phyloP scores from a whole-genome alignment of 64 coral and sea anemone species.

The Porites australiensis region DNA sequence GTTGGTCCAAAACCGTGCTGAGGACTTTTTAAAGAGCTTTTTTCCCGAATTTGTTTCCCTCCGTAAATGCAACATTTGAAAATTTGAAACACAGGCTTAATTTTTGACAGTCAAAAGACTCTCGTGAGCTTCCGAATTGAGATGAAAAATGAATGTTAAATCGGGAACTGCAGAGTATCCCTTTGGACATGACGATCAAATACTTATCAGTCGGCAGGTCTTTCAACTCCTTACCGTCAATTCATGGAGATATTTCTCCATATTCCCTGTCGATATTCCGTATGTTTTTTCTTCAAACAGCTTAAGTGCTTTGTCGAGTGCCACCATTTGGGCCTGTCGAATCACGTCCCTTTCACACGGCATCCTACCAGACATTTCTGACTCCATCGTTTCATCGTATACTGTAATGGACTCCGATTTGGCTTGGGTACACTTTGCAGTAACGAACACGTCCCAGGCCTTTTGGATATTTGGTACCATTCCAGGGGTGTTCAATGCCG shows the following conservation, averaged over 20 bases:
- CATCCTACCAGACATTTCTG: conserved; percentile 14
- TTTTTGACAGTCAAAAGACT: too few relatives aligned
- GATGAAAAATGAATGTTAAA: too few relatives aligned
- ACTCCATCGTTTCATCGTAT: background rate
- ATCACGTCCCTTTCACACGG: conserved; percentile 25
- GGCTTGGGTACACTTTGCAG: background rate
- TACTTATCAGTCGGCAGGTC: too few relatives aligned
- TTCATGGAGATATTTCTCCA: conserved; percentile 23
- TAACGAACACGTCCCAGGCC: conserved; percentile 34
- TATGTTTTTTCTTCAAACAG: conserved; percentile 18
- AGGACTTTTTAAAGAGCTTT: too few relatives aligned
- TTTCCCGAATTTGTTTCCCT: too few relatives aligned
- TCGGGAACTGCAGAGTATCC: too few relatives aligned
- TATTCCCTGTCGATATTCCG: background rate
- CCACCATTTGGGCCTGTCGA: background rate
- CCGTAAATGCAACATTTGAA: too few relatives aligned
- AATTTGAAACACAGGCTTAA: too few relatives aligned
- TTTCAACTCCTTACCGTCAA: conserved; percentile 28
- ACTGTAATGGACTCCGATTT: background rate
- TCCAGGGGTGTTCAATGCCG: conserved; percentile 36
- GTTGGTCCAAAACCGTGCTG: too few relatives aligned
- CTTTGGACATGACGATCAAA: too few relatives aligned
- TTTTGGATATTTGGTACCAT: conserved; percentile 23
- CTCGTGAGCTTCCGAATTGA: too few relatives aligned
- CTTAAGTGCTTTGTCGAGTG: background rate